phyloP scores from a whole-genome alignment of 2,797 vertebrate species.

The Anolis apletophallus region DNA sequence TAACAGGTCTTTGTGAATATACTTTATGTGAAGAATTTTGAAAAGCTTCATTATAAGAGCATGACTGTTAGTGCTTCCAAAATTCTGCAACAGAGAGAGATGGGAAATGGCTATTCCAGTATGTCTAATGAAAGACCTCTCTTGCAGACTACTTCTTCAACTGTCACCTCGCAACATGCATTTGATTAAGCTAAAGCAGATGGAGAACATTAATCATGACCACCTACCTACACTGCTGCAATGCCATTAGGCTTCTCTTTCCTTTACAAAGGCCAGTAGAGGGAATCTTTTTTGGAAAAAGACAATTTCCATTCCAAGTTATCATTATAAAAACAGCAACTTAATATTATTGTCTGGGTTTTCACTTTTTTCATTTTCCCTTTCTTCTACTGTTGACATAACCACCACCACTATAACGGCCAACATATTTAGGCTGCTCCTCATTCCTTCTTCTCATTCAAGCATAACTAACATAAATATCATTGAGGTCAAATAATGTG shows the following conservation, averaged over 20 bases:
- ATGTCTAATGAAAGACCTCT: not conserved
- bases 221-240: not conserved
- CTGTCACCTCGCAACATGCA: not conserved
- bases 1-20: not conserved
- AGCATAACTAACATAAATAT: no score
- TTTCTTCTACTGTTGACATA: no score
- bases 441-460: no score
- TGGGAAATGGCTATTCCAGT: not conserved
- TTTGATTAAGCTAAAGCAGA: not conserved
- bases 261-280: not conserved
- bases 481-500: no score
- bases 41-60: not conserved
- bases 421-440: no score
- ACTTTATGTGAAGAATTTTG: constrained; percentile 10
- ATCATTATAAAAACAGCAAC: not conserved
- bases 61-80: not conserved
- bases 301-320: no score
- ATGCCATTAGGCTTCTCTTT: not conserved
- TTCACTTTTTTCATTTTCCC: not conserved
- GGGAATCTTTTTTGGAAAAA: not conserved
- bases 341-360: not conserved
- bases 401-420: no score
- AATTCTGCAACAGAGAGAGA: not conserved
- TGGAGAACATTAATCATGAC: not conserved
- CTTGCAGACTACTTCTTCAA: not conserved